Evolutionary conservation across 2,113 vertebrate species (phyloP), one percentile per base, ranked within the genome.

Genomic region (Zosterops lateralis): DNA sequence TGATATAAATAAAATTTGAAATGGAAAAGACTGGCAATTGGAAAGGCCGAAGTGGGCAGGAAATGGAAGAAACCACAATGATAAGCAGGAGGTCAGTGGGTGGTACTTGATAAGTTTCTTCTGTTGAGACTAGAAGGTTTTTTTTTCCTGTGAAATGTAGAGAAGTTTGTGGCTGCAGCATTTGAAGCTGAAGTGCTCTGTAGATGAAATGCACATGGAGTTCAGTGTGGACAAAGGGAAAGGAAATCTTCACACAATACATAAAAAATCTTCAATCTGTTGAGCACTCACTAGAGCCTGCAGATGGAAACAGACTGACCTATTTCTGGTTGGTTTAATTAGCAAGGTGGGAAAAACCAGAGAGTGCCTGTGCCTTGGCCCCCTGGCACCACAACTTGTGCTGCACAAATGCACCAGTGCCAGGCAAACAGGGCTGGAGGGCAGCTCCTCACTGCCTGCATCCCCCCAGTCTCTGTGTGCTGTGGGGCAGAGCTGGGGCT

Each of bases 271-370:
- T 58, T 54, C 25, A 3, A 58, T 74, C 60, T 38, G 29, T 42
- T 2, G 3, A 67, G n/a, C 76, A 53, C 57, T 68, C 48, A 9
- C 56, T 78, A 21, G 7, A 65, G 77, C 42, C 60, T 72, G 34
- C 0, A 1, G 66, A 71, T 75, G 54, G 73, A 89, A 94, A 82
- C 7, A 86, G 80, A 16, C 54, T 65, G 91, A 89, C 77, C 76
- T 89, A 84, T 87, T 94, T 93, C 84, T 91, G 74, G 50, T 50
- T 2, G 4, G 50, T 89, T 93, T 96, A 93, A 89, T 84, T 89
- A 93, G 70, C 50, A 79, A 89, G 89, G 92, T 84, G 89, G 77
- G 76, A 68, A 60, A 73, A 86, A 88, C 12, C 0, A 3, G 26
- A 58, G 45, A 21, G 56, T 42, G 82, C 26, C 38, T 17, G 10